Base-by-base conservation (phyloP, 2,888 invertebrate genomes). In the Spisula subtruncata region DNA sequence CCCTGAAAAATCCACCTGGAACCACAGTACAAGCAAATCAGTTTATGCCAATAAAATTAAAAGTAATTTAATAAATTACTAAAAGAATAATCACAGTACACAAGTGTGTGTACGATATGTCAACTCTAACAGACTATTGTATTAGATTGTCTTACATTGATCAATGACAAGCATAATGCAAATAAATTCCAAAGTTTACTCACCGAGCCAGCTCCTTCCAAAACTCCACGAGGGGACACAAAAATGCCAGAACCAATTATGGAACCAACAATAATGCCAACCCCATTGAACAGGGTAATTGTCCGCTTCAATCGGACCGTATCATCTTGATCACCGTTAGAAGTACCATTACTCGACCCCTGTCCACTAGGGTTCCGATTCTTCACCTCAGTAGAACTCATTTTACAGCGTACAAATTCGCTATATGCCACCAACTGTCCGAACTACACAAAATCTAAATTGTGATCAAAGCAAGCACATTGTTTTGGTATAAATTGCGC, bases 161-260 rank as follows among this genome's bases (percentile, higher is more conserved):
- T 25, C n/a, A 25, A 25, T 66, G 60, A 66, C 60, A 4, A 66
- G 12, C n/a, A 60, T 60, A 4, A 20, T 20, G 14, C n/a, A 2
- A 25, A 60, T 1, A 6, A 66, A 66, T 25, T 25, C 0, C 25
- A 66, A 66, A 66, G 25, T 66, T 25, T 66, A 95, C 95, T 95
- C 91, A 96, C 96, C 89, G 95, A 95, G 29, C 99, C 99, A n/a
- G 99, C 98, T 96, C 98, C 97, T 91, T 97, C 97, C 20, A 99
- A 97, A 8, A 99, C 99, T 93, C 99, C 98, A 96, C 98, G 98
- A 0, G 99, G 99, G 32, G 99, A 98, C 81, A 99, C 98, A 97
- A 99, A 99, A 95, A 99, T 99, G 12, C 99, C 99, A 8, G 99
- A 98, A 2, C 99, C 99, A 83, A 99, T 98, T 93, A 99, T 99